A percentile compares a stretch with the other conserved stretches of the same genome.
Conservation (phyloP, 2,888 invertebrate species). For the Scrobipalpa atriplicella region DNA sequence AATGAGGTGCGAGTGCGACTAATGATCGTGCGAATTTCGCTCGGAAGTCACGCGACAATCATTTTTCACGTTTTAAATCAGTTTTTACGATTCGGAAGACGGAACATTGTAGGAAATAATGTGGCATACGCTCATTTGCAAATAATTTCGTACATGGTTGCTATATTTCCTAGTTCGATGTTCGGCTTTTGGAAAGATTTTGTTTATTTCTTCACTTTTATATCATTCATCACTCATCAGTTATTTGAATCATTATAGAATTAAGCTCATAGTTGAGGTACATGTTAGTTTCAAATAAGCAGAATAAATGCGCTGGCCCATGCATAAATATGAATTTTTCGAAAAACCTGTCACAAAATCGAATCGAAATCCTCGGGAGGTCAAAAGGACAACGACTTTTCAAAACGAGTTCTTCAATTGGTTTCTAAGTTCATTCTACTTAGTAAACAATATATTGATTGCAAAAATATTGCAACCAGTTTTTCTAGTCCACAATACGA, state of each 20-base stretch:
- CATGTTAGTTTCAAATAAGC: too few relatives aligned
- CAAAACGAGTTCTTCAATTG: neutral
- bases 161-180: neutral
- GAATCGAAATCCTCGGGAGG: neutral
- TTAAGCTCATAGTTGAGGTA: too few relatives aligned
- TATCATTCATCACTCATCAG: too few relatives aligned
- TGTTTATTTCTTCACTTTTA: too few relatives aligned
- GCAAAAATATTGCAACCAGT: constrained; percentile 10
- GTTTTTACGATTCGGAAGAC: constrained; percentile 16
- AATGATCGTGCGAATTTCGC: constrained; percentile 20
- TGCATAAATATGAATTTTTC: too few relatives aligned
- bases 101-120: neutral
- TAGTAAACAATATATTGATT: neutral
- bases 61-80: neutral
- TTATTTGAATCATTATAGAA: too few relatives aligned
- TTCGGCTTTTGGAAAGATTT: neutral
- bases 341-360: too few relatives aligned
- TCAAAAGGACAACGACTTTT: neutral
- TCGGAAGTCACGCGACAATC: constrained; percentile 16
- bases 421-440: neutral
- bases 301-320: too few relatives aligned
- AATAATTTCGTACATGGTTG: neutral
- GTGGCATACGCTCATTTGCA: neutral
- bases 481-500: neutral
- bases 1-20: constrained; percentile 10